phyloP scores from a whole-genome alignment of 2,888 invertebrate species.

The Acronicta psi region DNA sequence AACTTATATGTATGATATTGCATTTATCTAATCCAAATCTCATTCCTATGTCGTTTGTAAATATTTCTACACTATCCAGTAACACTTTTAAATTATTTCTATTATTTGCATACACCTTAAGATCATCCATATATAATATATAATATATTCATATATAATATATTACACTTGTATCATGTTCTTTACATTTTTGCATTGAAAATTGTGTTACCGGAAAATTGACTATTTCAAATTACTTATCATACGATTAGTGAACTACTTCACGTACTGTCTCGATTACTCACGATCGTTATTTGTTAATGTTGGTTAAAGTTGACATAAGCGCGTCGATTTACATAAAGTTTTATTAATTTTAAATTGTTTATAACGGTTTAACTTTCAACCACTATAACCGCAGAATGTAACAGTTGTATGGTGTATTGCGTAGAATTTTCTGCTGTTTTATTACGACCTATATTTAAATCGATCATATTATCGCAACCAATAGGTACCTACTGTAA shows the following conservation, averaged over 20 bases:
- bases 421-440: not conserved
- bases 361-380: constrained; percentile 26
- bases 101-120: too few species aligned
- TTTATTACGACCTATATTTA: too few species aligned
- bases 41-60: too few species aligned
- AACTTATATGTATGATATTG: too few species aligned
- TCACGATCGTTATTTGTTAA: constrained; percentile 50
- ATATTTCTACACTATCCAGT: too few species aligned
- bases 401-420: constrained; percentile 14
- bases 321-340: constrained; percentile 24
- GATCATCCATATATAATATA: too few species aligned
- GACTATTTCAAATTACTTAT: constrained; percentile 2
- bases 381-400: constrained; percentile 28
- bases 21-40: too few species aligned
- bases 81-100: too few species aligned
- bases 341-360: constrained; percentile 37
- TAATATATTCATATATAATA: too few species aligned
- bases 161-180: not conserved
- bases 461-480: not conserved
- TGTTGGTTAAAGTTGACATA: constrained; percentile 26
- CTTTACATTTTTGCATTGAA: constrained; percentile 25
- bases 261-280: constrained; percentile 48
- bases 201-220: constrained; percentile 21
- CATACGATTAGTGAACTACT: constrained; percentile 25
- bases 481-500: not conserved